Conservation (phyloP, 2,113 vertebrate genomes). For the Columba livia region DNA sequence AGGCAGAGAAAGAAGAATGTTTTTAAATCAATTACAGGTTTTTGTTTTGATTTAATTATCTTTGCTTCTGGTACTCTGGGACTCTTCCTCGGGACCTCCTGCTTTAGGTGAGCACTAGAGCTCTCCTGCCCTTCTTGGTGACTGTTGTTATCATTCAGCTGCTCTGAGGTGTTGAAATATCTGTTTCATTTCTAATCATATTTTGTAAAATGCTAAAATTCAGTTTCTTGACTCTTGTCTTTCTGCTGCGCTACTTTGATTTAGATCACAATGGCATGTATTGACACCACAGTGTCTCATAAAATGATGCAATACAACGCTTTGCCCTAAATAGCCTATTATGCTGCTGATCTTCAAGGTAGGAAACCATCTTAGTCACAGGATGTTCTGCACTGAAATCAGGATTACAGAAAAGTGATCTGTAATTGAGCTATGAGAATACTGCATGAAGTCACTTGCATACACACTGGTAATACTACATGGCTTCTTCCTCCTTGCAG, state of each 20-base stretch:
- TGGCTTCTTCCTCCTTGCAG: not conserved
- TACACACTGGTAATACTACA: not conserved
- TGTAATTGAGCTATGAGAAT: fast-evolving
- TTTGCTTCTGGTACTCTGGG: not conserved
- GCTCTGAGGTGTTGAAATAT: not conserved
- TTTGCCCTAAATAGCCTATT: not conserved
- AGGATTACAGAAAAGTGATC: not conserved
- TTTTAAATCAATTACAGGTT: not conserved
- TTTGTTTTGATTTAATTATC: not conserved
- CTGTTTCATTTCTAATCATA: not conserved
- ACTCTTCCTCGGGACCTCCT: not conserved
- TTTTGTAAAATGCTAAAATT: not conserved
- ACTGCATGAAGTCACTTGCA: not conserved
- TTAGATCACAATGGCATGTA: not conserved
- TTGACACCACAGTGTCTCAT: not conserved
- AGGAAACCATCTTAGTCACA: not conserved
- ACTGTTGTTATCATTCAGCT: not conserved
- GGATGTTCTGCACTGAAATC: not conserved
- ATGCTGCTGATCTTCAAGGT: not conserved
- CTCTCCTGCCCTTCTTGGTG: not conserved
- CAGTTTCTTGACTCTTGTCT: not conserved
- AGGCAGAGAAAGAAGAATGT: not conserved
- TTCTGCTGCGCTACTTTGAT: not conserved
- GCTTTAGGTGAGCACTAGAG: not conserved
- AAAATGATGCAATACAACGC: not conserved